Percentiles rank a stretch among this genome's conserved stretches.
Evolutionary conservation across 2,113 vertebrate genomes (phyloP).

Genomic region (Pelecanus crispus): DNA sequence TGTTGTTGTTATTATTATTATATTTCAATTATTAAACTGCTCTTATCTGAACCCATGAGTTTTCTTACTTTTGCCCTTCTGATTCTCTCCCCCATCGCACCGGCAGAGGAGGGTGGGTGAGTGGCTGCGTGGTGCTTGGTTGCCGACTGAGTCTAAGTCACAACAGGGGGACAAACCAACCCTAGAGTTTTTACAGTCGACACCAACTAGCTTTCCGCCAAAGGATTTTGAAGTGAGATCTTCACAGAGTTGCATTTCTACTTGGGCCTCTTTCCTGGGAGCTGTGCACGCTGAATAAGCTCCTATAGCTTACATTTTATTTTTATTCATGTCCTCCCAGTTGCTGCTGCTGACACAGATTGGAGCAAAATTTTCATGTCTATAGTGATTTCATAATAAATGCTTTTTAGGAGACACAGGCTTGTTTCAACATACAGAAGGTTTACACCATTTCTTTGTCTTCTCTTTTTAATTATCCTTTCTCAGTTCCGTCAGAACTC

Average conservation of each 20-base stretch:
- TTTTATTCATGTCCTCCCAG: background rate
- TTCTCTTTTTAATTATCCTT: background rate
- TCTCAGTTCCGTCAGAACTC: background rate
- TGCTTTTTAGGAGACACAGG: background rate
- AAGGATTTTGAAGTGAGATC: background rate
- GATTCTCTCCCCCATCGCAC: too few relatives aligned
- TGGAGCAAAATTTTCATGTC: background rate
- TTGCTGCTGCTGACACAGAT: background rate
- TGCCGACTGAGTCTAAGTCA: too few relatives aligned
- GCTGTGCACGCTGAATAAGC: background rate
- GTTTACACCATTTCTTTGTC: background rate
- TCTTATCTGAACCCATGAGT: too few relatives aligned
- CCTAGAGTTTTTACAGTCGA: background rate
- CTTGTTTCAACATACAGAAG: background rate
- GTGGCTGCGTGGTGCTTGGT: too few relatives aligned
- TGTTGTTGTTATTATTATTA: too few relatives aligned
- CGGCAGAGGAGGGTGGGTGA: too few relatives aligned
- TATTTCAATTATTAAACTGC: too few relatives aligned
- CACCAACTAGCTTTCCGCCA: background rate
- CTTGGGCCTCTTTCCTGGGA: background rate
- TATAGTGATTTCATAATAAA: background rate
- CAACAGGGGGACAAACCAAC: background rate
- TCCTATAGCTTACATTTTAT: background rate
- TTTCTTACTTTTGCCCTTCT: too few relatives aligned
- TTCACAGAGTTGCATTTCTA: background rate